Percentiles rank a stretch among this genome's conserved stretches.
These are phyloP conservation scores for Dendrolimus houi DNA, from an alignment of 2,888 invertebrate species.

Conservation along the genomic window DNA sequence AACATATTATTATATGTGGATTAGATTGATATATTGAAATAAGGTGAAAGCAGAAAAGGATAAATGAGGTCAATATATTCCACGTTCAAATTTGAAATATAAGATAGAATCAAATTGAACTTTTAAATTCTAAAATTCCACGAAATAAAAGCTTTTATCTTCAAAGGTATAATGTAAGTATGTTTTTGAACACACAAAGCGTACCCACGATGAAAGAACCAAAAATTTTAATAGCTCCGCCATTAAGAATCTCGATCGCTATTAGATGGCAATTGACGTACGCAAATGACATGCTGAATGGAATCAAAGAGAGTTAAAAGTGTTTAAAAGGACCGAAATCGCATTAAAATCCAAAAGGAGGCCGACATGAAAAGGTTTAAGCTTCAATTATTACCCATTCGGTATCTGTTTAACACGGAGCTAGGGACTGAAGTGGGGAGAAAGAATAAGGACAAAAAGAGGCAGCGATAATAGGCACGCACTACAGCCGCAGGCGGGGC, in stretches of 20 bases:
- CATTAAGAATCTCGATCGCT: neutral
- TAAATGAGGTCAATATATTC: too few relatives aligned
- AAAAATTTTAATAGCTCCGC: neutral
- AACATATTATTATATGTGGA: too few relatives aligned
- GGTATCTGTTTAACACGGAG: constrained; percentile 61
- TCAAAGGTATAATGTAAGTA: too few relatives aligned
- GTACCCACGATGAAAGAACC: neutral
- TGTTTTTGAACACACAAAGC: too few relatives aligned
- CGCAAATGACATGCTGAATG: neutral
- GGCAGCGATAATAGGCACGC: constrained; percentile 53
- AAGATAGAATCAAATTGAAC: too few relatives aligned
- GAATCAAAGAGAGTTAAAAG: neutral
- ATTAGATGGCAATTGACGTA: neutral
- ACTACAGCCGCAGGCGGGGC: constrained; percentile 17
- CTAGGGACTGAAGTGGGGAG: constrained; percentile 41
- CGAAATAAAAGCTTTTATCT: too few relatives aligned
- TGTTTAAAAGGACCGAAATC: neutral
- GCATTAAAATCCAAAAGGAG: neutral
- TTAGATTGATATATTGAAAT: too few relatives aligned
- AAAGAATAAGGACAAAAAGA: constrained; percentile 37
- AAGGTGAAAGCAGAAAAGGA: too few relatives aligned
- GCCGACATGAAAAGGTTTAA: constrained; percentile 46
- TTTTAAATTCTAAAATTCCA: too few relatives aligned
- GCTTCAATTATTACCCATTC: constrained; percentile 65
- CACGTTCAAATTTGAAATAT: too few relatives aligned